A percentile compares a stretch with the other conserved stretches of the same genome.
These are phyloP conservation scores for Strix occidentalis DNA, from an alignment of 2,797 vertebrate genomes.

Conservation along the genomic window DNA sequence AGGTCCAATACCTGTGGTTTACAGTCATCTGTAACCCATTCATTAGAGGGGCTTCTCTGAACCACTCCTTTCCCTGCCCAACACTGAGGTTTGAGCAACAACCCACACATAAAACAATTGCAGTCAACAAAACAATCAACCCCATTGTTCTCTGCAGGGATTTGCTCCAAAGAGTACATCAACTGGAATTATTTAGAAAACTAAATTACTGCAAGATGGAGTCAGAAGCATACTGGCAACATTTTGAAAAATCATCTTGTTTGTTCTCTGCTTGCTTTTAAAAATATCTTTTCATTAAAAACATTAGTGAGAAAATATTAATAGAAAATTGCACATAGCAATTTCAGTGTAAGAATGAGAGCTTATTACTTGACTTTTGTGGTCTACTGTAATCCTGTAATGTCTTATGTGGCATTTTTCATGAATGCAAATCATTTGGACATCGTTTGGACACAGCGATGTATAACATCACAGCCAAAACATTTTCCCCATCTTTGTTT, in stretches of 20 bases:
- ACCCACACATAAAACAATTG: slow-evolving; percentile 18
- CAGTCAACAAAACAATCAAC: background rate
- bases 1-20: slow-evolving; percentile 47
- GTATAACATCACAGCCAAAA: background rate
- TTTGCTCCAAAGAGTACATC: slow-evolving; percentile 11
- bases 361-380: background rate
- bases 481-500: background rate
- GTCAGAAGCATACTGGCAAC: background rate
- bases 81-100: slow-evolving; percentile 1
- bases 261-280: background rate
- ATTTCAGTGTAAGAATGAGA: background rate
- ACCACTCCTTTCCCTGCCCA: background rate
- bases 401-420: background rate
- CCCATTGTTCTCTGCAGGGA: slow-evolving; percentile 10
- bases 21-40: slow-evolving; percentile 51
- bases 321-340: background rate
- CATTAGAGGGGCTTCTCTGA: slow-evolving; percentile 58
- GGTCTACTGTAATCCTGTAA: background rate
- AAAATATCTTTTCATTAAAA: slow-evolving; percentile 5
- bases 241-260: slow-evolving; percentile 8
- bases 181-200: slow-evolving; percentile 52
- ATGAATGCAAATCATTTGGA: background rate
- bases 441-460: background rate
- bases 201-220: slow-evolving; percentile 41
- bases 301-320: background rate